These are phyloP conservation scores for Mobula hypostoma DNA, from an alignment of 2,113 vertebrate species.

Conservation along the genomic window DNA sequence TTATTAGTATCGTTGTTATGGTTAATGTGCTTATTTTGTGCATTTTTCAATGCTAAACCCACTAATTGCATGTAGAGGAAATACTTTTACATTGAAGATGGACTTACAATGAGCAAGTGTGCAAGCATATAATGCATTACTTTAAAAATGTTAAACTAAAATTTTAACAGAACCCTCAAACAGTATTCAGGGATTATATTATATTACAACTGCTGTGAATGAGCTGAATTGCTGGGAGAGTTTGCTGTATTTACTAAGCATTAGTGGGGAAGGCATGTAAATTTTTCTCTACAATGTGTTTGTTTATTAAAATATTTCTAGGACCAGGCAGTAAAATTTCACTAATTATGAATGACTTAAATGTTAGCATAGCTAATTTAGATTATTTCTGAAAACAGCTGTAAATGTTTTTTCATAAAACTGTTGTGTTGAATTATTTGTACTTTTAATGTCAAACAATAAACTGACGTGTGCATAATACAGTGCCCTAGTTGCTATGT, in stretches of 20 bases:
- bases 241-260: slow-evolving; percentile 86
- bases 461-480: slow-evolving; percentile 96
- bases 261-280: slow-evolving; percentile 95
- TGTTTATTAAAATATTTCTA: slow-evolving; percentile 76
- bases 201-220: slow-evolving; percentile 65
- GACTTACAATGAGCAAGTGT: slow-evolving; percentile 61
- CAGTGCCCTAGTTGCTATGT: slow-evolving; percentile 45
- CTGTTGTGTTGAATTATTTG: slow-evolving; percentile 99
- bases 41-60: slow-evolving; percentile 78
- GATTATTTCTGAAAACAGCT: slow-evolving; percentile 88
- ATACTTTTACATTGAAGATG: slow-evolving; percentile 62
- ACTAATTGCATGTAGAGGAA: slow-evolving; percentile 69
- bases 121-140: slow-evolving; percentile 53
- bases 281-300: slow-evolving; percentile 95
- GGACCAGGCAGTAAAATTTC: slow-evolving; percentile 95
- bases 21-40: slow-evolving; percentile 99
- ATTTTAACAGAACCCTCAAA: slow-evolving; percentile 63
- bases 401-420: slow-evolving; percentile 69
- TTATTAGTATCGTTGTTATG: slow-evolving; percentile 99
- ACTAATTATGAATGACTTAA: slow-evolving; percentile 97
- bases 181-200: slow-evolving; percentile 63
- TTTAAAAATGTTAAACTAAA: slow-evolving; percentile 58
- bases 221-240: slow-evolving; percentile 65
- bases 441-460: slow-evolving; percentile 99
- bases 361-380: slow-evolving; percentile 99